Conservation (phyloP, 2,797 vertebrate species). For the Halcyon leucocephala region DNA sequence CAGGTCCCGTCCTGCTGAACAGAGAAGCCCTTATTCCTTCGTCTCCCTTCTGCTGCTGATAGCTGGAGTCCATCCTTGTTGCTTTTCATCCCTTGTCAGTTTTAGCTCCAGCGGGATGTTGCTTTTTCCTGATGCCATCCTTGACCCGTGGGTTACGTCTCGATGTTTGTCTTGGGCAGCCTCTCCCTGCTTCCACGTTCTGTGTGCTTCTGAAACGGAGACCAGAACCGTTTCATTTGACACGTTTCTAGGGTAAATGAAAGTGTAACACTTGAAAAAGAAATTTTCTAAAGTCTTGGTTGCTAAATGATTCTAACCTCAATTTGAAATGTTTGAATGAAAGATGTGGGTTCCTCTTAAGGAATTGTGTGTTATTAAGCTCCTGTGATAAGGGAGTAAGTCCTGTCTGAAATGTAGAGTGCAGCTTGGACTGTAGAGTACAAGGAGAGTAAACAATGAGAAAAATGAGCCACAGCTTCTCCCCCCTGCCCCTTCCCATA, state of each 20-base stretch:
- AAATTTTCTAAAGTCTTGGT: neutral
- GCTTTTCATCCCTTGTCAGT: neutral
- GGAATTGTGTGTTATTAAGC: neutral
- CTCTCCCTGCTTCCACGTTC: neutral
- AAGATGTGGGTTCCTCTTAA: neutral
- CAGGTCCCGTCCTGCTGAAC: neutral
- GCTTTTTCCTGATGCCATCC: neutral
- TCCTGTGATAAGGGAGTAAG: neutral
- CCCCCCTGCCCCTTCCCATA: neutral
- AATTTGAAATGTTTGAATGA: neutral
- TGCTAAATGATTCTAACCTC: neutral
- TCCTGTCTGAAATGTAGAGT: neutral
- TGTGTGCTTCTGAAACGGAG: neutral
- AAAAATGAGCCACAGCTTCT: neutral
- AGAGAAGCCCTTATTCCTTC: neutral
- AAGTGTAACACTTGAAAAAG: accelerated
- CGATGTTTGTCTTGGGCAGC: neutral
- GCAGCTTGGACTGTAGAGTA: neutral
- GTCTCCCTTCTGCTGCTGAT: neutral
- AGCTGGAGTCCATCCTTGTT: neutral
- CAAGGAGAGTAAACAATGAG: neutral
- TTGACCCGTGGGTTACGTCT: neutral
- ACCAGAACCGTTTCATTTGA: neutral
- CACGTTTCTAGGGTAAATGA: too few relatives aligned
- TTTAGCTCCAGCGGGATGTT: neutral